Percentiles rank a stretch among this genome's conserved stretches.
Evolutionary conservation across 1,140 invertebrate species (phyloP).

Genomic region (Drosophila leontia): DNA sequence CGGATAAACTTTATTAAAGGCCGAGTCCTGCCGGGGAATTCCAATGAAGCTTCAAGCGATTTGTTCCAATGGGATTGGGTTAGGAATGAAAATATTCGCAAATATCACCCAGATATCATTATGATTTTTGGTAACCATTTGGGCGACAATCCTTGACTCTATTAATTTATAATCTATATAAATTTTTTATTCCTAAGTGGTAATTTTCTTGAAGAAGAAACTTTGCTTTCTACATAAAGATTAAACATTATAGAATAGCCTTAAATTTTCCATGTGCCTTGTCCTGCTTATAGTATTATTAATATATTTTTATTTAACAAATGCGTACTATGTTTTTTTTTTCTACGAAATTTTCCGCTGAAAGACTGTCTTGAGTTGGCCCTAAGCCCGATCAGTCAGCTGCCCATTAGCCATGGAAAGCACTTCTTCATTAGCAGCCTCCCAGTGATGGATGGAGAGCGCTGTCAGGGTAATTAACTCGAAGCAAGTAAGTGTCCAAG

Average conservation of each 20-base stretch:
- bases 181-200: no score
- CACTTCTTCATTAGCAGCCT: constrained; percentile 31
- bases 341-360: not conserved
- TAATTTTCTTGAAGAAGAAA: no score
- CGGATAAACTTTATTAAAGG: constrained; percentile 35
- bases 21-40: constrained; percentile 1
- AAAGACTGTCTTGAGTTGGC: not conserved
- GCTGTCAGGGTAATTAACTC: constrained; percentile 65
- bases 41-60: constrained; percentile 11
- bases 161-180: no score
- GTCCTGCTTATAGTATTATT: not conserved
- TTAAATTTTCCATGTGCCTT: not conserved
- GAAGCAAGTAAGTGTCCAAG: constrained; percentile 26
- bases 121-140: not conserved
- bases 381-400: constrained; percentile 17
- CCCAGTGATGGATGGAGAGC: constrained; percentile 30
- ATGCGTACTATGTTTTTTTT: no score
- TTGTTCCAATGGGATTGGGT: constrained; percentile 2
- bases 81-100: not conserved
- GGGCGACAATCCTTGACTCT: not conserved
- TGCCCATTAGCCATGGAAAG: constrained; percentile 10
- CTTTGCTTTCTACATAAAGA: no score
- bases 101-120: not conserved
- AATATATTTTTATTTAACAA: not conserved
- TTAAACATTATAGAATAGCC: not conserved